Evolutionary conservation across 1,140 invertebrate species (phyloP).

Genomic region (Microplitis mediator): DNA sequence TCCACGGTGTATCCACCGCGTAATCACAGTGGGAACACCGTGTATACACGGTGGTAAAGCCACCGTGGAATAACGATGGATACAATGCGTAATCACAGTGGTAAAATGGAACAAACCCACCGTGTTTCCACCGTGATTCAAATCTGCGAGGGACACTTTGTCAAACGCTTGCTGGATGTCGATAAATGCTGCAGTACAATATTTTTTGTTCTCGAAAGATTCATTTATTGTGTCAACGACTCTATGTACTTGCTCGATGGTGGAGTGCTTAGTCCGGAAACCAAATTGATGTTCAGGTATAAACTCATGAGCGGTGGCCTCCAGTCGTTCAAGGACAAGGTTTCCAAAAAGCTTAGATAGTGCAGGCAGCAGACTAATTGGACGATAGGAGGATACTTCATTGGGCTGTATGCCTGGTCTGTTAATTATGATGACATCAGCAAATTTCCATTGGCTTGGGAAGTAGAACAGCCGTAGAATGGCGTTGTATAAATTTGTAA

Average conservation of each 20-base stretch:
- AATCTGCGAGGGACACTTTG: too few species aligned
- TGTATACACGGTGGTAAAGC: too few species aligned
- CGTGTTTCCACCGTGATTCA: too few species aligned
- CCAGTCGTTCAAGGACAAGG: slow-evolving; percentile 32
- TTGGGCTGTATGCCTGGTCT: slow-evolving; percentile 44
- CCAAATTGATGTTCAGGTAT: slow-evolving; percentile 49
- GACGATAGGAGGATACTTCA: slow-evolving; percentile 38
- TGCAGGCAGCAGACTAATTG: slow-evolving; percentile 43
- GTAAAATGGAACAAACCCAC: too few species aligned
- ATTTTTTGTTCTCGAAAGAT: slow-evolving; percentile 40
- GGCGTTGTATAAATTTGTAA: slow-evolving; percentile 25
- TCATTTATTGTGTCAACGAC: slow-evolving; percentile 35
- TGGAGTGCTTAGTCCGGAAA: slow-evolving; percentile 42
- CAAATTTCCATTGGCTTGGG: not conserved
- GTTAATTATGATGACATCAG: not conserved
- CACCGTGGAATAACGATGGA: too few species aligned
- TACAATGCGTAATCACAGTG: too few species aligned
- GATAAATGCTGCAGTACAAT: slow-evolving; percentile 42
- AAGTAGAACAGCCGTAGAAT: slow-evolving; percentile 10
- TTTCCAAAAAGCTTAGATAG: slow-evolving; percentile 46
- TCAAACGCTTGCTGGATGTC: slow-evolving; percentile 50
- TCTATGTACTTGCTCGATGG: slow-evolving; percentile 41
- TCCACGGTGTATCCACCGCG: too few species aligned
- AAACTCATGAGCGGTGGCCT: slow-evolving; percentile 32
- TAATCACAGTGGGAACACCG: too few species aligned